Evolutionary conservation across 1,140 invertebrate genomes (phyloP), one percentile per base, ranked within the genome.

Genomic region (Diuraphis noxia): DNA sequence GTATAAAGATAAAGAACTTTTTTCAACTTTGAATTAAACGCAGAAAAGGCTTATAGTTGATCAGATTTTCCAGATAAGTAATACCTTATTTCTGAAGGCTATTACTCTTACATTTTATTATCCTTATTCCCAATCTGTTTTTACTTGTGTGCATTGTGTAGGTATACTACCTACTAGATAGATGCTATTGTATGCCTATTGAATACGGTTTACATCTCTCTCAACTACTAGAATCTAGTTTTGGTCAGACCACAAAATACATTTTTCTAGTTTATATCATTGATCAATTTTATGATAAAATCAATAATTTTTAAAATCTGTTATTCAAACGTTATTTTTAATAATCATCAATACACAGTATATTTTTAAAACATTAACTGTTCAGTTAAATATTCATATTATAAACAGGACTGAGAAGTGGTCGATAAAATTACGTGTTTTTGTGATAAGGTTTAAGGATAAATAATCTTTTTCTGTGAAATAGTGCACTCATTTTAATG

Each of bases 151-250:
- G 40, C 21, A 72, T 72, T 72, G 1, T 25, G 49, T 81, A 89
- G 34, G n/a, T n/a, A n/a, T n/a, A n/a, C n/a, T n/a, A n/a, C n/a
- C n/a, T 38, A 23, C n/a, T 21, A 13, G n/a, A 89, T 40, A n/a
- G 30, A 90, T 90, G 88, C 25, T 34, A 72, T 90, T 38, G 72
- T 41, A 90, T 90, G 17, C 56, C 13, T 72, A 79, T 30, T 81
- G 36, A 77, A 79, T 49, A 5, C 34, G 10, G 34, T 52, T 6
- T 34, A 49, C 10, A 63, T n/a, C 30, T 2, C 4, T n/a, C 4
- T n/a, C 30, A 43, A 9, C 40, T 38, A 30, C 86, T 88, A 13
- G 23, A 56, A 88, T 38, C 30, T 43, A 9, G 52, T 30, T 63
- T 63, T 36, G 13, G 23, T 86, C 49, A 56, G 25, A 56, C 34